Conservation (phyloP, 2,797 vertebrate species). For the Molossus alvarezi region DNA sequence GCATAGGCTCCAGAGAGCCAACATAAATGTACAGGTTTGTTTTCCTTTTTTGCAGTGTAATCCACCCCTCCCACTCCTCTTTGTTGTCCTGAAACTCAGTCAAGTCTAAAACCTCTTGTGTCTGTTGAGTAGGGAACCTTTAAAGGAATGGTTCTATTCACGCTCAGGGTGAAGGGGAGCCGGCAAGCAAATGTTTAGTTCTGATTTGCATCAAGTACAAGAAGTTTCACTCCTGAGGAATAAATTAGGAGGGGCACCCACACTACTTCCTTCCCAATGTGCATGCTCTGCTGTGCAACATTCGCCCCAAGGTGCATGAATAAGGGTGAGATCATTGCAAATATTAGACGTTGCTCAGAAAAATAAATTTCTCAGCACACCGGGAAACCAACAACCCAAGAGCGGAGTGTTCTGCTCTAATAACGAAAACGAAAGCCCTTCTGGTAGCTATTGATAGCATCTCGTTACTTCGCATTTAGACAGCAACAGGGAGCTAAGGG, state of each 20-base stretch:
- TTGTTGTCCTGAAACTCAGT: not conserved
- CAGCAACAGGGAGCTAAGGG: conserved; percentile 36
- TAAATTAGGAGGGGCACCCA: not conserved
- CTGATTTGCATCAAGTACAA: not conserved
- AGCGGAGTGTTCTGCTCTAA: conserved; percentile 5
- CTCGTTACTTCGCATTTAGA: conserved; percentile 69
- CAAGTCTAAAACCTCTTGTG: not conserved
- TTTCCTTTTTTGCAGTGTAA: not conserved
- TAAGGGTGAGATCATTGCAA: not conserved
- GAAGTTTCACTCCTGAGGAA: not conserved
- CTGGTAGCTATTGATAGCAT: conserved; percentile 2
- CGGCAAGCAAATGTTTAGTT: not conserved
- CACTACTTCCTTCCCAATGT: not conserved
- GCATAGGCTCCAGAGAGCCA: not conserved
- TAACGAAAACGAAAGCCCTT: conserved; percentile 41
- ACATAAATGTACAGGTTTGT: not conserved
- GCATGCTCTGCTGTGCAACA: not conserved
- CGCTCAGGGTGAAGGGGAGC: not conserved
- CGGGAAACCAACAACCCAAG: not conserved
- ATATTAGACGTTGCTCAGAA: not conserved
- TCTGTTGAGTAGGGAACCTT: not conserved
- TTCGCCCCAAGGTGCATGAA: not conserved
- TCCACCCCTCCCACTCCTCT: not conserved
- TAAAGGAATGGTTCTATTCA: not conserved
- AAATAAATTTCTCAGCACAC: not conserved